A percentile compares a stretch with the other conserved stretches of the same genome.
These are phyloP conservation scores for Physeter macrocephalus DNA, from an alignment of 2,113 vertebrate genomes.

Conservation along the genomic window DNA sequence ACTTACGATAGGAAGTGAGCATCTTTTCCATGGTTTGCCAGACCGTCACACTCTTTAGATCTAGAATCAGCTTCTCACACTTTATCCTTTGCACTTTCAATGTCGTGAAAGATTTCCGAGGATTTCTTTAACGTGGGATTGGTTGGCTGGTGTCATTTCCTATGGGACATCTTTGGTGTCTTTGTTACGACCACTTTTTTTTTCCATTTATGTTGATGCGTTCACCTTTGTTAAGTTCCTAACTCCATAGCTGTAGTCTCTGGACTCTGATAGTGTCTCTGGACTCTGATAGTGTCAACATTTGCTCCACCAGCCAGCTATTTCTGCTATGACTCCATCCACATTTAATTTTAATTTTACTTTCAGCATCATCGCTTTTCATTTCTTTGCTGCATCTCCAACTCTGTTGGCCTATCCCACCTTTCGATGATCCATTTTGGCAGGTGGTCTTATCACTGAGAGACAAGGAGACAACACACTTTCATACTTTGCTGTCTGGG, in stretches of 20 bases:
- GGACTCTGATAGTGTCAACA: no score
- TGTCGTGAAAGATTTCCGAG: not conserved
- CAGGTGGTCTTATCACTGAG: not conserved
- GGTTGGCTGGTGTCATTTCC: not conserved
- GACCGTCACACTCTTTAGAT: not conserved
- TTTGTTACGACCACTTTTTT: not conserved
- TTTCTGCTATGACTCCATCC: not conserved
- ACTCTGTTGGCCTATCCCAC: not conserved
- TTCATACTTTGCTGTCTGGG: not conserved
- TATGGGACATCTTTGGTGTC: not conserved
- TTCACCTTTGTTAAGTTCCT: not conserved
- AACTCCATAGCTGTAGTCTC: rapidly evolving
- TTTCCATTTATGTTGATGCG: no score
- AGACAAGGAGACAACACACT: not conserved
- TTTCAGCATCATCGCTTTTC: not conserved
- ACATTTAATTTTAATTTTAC: not conserved
- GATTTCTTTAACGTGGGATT: not conserved
- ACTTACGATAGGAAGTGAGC: no score
- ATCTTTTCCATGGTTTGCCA: not conserved
- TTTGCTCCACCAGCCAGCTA: rapidly evolving
- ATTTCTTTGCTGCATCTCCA: not conserved
- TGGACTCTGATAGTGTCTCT: no score
- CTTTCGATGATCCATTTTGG: not conserved
- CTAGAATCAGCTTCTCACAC: not conserved
- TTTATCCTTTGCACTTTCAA: not conserved